Evolutionary conservation across 2,888 invertebrate species (phyloP), one percentile per base, ranked within the genome.

Genomic region (Criorhina ranunculi): DNA sequence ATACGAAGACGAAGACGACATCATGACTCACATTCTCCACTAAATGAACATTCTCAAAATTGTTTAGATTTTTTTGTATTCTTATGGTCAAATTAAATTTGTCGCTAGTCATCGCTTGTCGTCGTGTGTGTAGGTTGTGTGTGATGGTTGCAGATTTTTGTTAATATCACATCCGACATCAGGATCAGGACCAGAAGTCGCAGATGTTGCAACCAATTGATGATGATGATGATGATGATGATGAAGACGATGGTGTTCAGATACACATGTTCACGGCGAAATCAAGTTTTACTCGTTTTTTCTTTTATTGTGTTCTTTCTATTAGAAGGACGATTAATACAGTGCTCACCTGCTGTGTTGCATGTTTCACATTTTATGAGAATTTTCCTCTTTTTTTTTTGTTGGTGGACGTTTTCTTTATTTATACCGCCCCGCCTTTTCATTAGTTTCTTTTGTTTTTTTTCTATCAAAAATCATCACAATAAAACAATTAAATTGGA

Each of bases 21-120:
- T 67, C 60, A 69, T 85, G 85, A 85, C 79, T 85, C 85, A 85
- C 83, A 85, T 85, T 79, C 85, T 31, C 75, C 69, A 75, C 79
- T 79, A 75, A 85, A 85, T 79, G 75, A 79, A 46, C 79, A 75
- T 85, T 85, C 85, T 66, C 64, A 31, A 85, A 79, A 79, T 85
- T 79, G 79, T 75, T 79, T 64, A 79, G 64, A 79, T 85, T 75
- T 62, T 62, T n/a, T n/a, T n/a, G n/a, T n/a, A 66, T 64, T 73
- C 44, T 15, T 29, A 5, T 62, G 49, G 19, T 29, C 66, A 24
- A 60, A 66, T 59, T 51, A 42, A 66, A 59, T 57, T 81, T 37
- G 64, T 70, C 55, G 67, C 8, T 31, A n/a, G 29, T 8, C 35
- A 11, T 33, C 31, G 9, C 15, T 11, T 24, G 11, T 42, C 24